phyloP scores from a whole-genome alignment of 2,113 vertebrate species.

The Oncorhynchus gorbuscha region DNA sequence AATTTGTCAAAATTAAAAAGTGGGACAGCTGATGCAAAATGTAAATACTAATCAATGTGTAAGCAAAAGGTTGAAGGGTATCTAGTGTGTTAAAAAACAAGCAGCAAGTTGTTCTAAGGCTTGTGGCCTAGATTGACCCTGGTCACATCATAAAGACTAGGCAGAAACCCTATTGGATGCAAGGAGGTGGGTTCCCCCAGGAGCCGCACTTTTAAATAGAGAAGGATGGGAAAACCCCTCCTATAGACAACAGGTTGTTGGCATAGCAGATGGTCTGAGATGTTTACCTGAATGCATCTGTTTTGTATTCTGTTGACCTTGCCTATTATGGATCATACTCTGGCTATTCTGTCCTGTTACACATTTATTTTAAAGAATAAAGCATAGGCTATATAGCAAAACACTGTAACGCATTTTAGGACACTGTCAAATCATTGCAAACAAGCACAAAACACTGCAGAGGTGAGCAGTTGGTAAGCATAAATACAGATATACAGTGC shows the following conservation, averaged over 20 bases:
- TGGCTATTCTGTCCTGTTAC: neutral
- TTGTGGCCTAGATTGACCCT: conserved; percentile 40
- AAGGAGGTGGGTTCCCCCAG: conserved; percentile 12
- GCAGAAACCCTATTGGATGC: neutral
- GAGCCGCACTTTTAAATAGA: conserved; percentile 1
- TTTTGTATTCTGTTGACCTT: neutral
- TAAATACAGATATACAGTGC: conserved; percentile 27
- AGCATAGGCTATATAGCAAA: neutral
- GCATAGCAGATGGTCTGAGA: conserved; percentile 53
- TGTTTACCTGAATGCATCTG: neutral
- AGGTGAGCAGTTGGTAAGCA: conserved; percentile 49
- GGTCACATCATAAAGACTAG: conserved; percentile 23
- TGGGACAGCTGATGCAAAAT: conserved; percentile 28
- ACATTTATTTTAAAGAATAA: neutral
- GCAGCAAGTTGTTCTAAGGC: conserved; percentile 27
- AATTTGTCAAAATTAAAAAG: no score
- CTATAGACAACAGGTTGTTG: conserved; percentile 66
- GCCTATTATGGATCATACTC: neutral
- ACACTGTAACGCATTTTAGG: neutral
- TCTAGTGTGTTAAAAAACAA: conserved; percentile 26
- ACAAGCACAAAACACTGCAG: conserved; percentile 30
- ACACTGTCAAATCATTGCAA: conserved; percentile 36
- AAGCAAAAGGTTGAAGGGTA: conserved; percentile 48
- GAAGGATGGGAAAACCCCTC: conserved; percentile 14
- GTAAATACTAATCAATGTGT: conserved; percentile 36